Percentiles rank a stretch among this genome's conserved stretches.
These are phyloP conservation scores for Temnothorax unifasciatus DNA, from an alignment of 2,888 invertebrate genomes.

Conservation along the genomic window DNA sequence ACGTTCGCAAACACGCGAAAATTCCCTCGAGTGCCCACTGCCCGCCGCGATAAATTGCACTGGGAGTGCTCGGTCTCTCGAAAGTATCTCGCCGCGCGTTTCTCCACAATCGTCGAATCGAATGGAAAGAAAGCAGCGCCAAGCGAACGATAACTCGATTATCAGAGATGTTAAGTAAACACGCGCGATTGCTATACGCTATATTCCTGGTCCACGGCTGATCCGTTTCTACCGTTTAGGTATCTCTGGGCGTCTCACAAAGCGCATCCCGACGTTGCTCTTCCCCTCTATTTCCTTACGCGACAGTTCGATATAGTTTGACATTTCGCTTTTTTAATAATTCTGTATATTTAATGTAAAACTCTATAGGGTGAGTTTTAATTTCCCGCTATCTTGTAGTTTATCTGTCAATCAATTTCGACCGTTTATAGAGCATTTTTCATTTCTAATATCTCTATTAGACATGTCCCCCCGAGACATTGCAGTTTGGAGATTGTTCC, in stretches of 20 bases:
- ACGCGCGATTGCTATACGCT: conserved; percentile 72
- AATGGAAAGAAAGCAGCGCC: conserved; percentile 84
- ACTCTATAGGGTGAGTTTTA: not conserved
- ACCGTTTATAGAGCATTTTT: not conserved
- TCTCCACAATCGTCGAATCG: conserved; percentile 76
- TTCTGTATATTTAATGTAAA: not conserved
- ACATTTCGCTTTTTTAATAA: not conserved
- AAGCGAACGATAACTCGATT: conserved; percentile 81
- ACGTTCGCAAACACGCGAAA: conserved; percentile 66
- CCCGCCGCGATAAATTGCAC: conserved; percentile 72
- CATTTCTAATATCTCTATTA: not conserved
- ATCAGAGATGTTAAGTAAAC: conserved; percentile 81
- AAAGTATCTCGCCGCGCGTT: conserved; percentile 68
- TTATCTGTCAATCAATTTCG: not conserved
- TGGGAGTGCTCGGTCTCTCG: conserved; percentile 68
- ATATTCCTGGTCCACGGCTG: conserved; percentile 59
- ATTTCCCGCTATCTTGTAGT: not conserved
- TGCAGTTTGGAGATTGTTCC: conserved; percentile 2
- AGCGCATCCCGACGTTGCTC: not conserved
- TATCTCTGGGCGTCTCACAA: not conserved
- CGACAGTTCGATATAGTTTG: not conserved
- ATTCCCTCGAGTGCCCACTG: conserved; percentile 64
- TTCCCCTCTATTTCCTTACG: not conserved
- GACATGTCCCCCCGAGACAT: not conserved
- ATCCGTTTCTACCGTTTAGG: not conserved